These are phyloP conservation scores for Neosilurus hyrtlii DNA, from an alignment of 2,797 vertebrate species.

Conservation along the genomic window DNA sequence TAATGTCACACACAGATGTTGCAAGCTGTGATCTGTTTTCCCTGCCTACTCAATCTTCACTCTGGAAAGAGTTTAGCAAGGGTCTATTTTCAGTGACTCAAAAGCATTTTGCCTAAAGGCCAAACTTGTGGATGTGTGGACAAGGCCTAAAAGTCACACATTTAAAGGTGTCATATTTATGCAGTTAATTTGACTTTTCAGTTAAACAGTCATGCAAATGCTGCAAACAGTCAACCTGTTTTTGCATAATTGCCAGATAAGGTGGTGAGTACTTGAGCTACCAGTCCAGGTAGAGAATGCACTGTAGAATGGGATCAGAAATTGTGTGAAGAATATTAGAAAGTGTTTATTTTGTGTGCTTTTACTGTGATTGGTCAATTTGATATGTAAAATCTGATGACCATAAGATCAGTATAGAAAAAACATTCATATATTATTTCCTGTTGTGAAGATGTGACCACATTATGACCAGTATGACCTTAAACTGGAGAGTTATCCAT, in stretches of 20 bases:
- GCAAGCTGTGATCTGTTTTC: too few species aligned
- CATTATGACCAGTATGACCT: background rate
- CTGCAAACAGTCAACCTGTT: background rate
- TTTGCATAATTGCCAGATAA: constrained; percentile 19
- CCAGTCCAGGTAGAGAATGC: background rate
- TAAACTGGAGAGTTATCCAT: background rate
- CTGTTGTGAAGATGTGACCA: background rate
- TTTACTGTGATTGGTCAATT: background rate
- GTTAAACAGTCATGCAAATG: constrained; percentile 23
- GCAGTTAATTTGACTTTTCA: constrained; percentile 18
- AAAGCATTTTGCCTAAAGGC: too few species aligned
- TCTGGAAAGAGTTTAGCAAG: too few species aligned
- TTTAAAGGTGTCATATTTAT: background rate
- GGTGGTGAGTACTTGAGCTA: background rate
- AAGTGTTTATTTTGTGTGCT: background rate
- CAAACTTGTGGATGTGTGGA: too few species aligned
- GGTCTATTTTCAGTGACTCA: too few species aligned
- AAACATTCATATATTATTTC: background rate
- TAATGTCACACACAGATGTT: too few species aligned
- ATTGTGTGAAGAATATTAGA: background rate
- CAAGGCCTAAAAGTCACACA: background rate
- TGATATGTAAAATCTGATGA: background rate
- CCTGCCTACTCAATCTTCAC: too few species aligned
- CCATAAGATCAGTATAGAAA: background rate
- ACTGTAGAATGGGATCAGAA: too few species aligned